Percentiles rank a stretch among this genome's conserved stretches.
Evolutionary conservation across 2,113 vertebrate species (phyloP).

Genomic region (Bujurquina vittata): DNA sequence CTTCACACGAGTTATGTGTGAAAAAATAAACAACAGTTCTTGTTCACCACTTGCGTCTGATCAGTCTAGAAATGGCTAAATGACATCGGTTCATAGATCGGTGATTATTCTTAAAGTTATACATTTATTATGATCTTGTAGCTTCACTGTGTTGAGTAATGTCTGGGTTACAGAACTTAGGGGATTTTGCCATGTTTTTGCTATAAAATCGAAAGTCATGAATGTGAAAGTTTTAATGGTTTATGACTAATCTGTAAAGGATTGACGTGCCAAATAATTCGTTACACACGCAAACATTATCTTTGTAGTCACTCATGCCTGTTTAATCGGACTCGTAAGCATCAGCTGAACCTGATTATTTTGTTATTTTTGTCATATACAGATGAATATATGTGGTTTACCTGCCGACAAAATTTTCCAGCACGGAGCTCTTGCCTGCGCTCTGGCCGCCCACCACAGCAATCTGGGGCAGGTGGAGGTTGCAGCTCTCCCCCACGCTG

Average conservation of each 20-base stretch:
- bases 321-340: not conserved
- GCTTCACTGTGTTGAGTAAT: not conserved
- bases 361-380: not conserved
- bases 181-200: not conserved
- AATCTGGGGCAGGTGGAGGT: conserved; percentile 88
- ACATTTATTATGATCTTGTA: not conserved
- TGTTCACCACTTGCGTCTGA: not conserved
- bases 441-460: conserved; percentile 91
- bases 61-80: not conserved
- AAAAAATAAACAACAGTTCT: too few species aligned
- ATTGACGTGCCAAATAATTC: too few species aligned
- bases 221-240: not conserved
- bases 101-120: not conserved
- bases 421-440: conserved; percentile 89
- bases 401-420: conserved; percentile 91
- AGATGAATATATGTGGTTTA: conserved; percentile 42
- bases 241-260: not conserved
- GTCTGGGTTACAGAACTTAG: not conserved
- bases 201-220: not conserved
- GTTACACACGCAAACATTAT: not conserved
- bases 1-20: too few species aligned
- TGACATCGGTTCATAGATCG: not conserved
- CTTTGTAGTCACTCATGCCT: not conserved
- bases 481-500: conserved; percentile 84
- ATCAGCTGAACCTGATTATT: not conserved